Evolutionary conservation across 2,797 vertebrate species (phyloP).

Genomic region (Chelonia mydas): DNA sequence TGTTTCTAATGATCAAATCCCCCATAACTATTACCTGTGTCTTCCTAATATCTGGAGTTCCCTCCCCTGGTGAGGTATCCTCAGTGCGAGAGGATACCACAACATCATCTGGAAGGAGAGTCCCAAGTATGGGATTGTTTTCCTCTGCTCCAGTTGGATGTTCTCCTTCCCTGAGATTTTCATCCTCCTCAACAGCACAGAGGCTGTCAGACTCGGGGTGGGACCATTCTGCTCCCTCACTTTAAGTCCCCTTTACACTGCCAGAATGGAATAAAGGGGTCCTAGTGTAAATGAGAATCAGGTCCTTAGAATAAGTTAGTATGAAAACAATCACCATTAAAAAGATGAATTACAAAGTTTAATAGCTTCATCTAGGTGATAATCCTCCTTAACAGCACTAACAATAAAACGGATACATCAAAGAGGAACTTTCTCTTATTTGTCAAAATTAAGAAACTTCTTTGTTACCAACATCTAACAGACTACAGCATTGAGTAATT

Average conservation of each 20-base stretch:
- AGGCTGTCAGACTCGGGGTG: too few species aligned
- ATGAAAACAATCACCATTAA: slow-evolving; percentile 75
- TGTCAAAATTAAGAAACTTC: slow-evolving; percentile 56
- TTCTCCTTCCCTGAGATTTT: too few species aligned
- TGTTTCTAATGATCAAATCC: too few species aligned
- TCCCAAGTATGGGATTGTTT: too few species aligned
- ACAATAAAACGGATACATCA: slow-evolving; percentile 61
- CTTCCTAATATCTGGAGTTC: too few species aligned
- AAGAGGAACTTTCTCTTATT: slow-evolving; percentile 48
- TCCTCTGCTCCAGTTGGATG: too few species aligned
- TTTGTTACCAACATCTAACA: slow-evolving; percentile 45
- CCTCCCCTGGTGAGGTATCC: too few species aligned
- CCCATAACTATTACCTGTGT: too few species aligned
- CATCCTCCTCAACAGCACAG: too few species aligned
- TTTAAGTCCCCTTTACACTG: background rate
- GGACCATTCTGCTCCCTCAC: too few species aligned
- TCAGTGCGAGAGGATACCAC: too few species aligned
- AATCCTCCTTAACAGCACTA: slow-evolving; percentile 74
- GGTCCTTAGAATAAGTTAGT: background rate
- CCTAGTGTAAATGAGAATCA: background rate
- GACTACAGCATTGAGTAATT: slow-evolving; percentile 64
- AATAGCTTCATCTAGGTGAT: slow-evolving; percentile 53
- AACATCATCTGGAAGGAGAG: too few species aligned
- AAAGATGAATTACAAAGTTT: slow-evolving; percentile 73
- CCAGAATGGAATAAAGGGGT: background rate